Conservation (phyloP, 2,113 vertebrate genomes). For the Planiliza haematocheilus region DNA sequence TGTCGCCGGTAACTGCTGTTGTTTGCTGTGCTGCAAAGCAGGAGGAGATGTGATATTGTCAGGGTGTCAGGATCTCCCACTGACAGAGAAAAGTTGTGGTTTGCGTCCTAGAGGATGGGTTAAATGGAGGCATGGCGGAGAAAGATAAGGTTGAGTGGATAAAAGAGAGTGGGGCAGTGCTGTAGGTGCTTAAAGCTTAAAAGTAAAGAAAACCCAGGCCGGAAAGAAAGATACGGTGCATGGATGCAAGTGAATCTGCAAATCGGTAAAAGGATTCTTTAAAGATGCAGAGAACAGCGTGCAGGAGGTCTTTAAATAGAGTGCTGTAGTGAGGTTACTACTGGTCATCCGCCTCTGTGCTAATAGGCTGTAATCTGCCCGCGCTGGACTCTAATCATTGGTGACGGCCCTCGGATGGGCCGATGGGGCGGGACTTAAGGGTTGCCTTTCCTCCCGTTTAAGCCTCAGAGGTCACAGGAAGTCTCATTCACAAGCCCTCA, state of each 20-base stretch:
- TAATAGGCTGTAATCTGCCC: slow-evolving; percentile 85
- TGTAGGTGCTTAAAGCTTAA: not conserved
- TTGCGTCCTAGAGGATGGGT: not conserved
- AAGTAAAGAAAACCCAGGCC: not conserved
- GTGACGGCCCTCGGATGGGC: slow-evolving; percentile 79
- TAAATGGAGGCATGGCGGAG: not conserved
- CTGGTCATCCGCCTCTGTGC: slow-evolving; percentile 66
- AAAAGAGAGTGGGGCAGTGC: slow-evolving; percentile 10
- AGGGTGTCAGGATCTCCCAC: not conserved
- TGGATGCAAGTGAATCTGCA: not conserved
- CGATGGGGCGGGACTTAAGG: slow-evolving; percentile 72
- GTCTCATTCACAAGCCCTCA: slow-evolving; percentile 37
- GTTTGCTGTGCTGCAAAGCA: slow-evolving; percentile 1
- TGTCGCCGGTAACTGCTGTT: not conserved
- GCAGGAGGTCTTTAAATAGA: slow-evolving; percentile 61
- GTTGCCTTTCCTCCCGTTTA: slow-evolving; percentile 54
- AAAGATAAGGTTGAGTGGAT: slow-evolving; percentile 9
- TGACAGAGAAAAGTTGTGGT: slow-evolving; percentile 19
- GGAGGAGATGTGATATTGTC: not conserved
- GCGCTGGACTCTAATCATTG: slow-evolving; percentile 83
- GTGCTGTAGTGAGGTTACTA: slow-evolving; percentile 77
- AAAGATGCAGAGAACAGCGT: slow-evolving; percentile 13
- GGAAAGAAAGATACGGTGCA: not conserved
- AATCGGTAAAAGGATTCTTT: not conserved
- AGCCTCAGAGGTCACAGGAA: slow-evolving; percentile 64